These are phyloP conservation scores for Enteromius paludinosus DNA, from an alignment of 2,797 vertebrate genomes.

Conservation along the genomic window DNA sequence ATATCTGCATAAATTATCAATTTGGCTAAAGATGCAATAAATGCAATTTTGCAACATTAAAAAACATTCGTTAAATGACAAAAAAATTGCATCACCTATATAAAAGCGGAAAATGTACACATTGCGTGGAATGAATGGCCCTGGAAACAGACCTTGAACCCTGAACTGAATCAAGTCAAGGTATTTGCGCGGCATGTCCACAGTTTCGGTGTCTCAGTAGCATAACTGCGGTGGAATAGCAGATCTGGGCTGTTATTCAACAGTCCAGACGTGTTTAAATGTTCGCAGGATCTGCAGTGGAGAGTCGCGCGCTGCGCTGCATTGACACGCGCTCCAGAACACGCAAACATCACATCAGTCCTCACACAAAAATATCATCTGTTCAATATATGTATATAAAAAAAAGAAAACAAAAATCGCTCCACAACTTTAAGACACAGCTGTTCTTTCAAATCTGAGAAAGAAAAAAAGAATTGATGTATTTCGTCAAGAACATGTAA, in stretches of 20 bases:
- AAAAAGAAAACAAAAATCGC: background rate
- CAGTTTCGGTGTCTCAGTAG: background rate
- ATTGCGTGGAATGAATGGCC: background rate
- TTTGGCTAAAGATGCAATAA: no score
- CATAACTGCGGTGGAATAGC: background rate
- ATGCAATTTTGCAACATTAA: background rate
- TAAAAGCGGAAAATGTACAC: background rate
- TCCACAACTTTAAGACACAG: conserved; percentile 15
- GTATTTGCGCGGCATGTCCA: background rate
- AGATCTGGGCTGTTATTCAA: conserved; percentile 17
- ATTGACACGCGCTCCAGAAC: conserved; percentile 25
- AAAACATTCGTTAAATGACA: background rate
- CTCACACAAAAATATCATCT: background rate
- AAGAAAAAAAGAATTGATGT: conserved; percentile 15
- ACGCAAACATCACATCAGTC: conserved; percentile 5
- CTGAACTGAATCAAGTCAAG: background rate
- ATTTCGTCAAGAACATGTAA: background rate
- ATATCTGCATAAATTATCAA: background rate
- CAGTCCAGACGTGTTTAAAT: conserved; percentile 28
- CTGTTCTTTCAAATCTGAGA: conserved; percentile 18
- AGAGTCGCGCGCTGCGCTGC: conserved; percentile 30
- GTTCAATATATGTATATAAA: background rate
- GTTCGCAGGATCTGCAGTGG: conserved; percentile 40
- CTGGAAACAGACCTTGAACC: background rate
- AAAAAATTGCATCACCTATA: background rate